phyloP scores from a whole-genome alignment of 2,797 vertebrate genomes.

The Hypotaenidia philippensis region DNA sequence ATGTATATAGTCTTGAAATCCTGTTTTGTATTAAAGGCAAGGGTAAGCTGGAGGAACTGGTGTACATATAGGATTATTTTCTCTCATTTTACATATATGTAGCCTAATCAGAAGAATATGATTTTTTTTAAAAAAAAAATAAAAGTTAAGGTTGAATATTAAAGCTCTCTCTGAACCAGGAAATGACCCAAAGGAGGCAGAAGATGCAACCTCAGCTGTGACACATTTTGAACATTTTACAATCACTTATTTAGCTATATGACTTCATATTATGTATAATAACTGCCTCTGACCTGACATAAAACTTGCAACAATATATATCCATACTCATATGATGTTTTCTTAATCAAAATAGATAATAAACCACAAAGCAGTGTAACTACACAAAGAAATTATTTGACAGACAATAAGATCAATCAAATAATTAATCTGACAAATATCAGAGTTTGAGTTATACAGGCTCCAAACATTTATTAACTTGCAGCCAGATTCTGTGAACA shows the following conservation, averaged over 20 bases:
- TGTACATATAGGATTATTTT: slow-evolving; percentile 71
- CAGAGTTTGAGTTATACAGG: slow-evolving; percentile 53
- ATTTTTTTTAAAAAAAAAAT: neutral
- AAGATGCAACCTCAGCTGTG: neutral
- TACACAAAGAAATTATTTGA: slow-evolving; percentile 49
- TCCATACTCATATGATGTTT: neutral
- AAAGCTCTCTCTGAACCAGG: neutral
- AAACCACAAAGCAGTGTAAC: slow-evolving; percentile 27
- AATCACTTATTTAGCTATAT: neutral
- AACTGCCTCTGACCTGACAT: neutral
- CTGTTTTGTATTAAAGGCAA: slow-evolving; percentile 80
- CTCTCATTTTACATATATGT: slow-evolving; percentile 42
- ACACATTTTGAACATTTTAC: neutral
- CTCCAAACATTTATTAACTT: slow-evolving; percentile 75
- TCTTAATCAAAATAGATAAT: slow-evolving; percentile 18
- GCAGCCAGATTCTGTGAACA: slow-evolving; percentile 74
- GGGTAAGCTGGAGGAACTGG: slow-evolving; percentile 75
- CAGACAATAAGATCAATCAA: slow-evolving; percentile 67
- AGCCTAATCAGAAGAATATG: slow-evolving; percentile 1
- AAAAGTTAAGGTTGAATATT: neutral
- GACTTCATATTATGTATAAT: neutral
- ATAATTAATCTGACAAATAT: slow-evolving; percentile 75
- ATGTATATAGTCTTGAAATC: slow-evolving; percentile 81
- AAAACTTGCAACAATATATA: neutral
- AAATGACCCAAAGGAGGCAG: neutral